phyloP scores from a whole-genome alignment of 53 echinoderm and acorn worm genomes.

The Mesocentrotus franciscanus region DNA sequence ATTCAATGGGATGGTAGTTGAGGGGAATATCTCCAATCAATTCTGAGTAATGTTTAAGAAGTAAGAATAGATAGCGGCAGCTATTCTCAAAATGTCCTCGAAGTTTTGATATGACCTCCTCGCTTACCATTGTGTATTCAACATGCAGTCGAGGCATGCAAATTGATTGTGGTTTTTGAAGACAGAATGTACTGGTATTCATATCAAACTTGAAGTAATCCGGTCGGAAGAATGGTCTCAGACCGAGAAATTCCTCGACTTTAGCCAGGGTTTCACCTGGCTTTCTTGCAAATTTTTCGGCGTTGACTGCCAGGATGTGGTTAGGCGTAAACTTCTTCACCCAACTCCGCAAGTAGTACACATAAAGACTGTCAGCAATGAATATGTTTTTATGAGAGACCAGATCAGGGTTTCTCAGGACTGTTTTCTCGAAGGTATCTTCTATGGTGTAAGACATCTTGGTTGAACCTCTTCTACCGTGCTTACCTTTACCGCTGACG shows the following conservation, averaged over 20 bases:
- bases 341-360: conserved; percentile 53
- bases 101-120: conserved; percentile 19
- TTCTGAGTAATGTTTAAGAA: conserved; percentile 51
- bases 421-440: conserved; percentile 54
- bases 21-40: conserved; percentile 53
- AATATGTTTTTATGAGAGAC: conserved; percentile 41
- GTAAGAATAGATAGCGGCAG: conserved; percentile 52
- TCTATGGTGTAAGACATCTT: conserved; percentile 57
- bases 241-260: conserved; percentile 48
- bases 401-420: neutral
- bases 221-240: conserved; percentile 34
- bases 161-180: conserved; percentile 21
- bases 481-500: conserved; percentile 50
- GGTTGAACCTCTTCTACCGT: conserved; percentile 45
- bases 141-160: conserved; percentile 1
- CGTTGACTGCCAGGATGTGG: conserved; percentile 28
- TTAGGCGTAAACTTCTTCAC: conserved; percentile 32
- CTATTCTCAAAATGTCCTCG: conserved; percentile 58
- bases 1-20: conserved; percentile 48
- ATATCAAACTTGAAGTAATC: conserved; percentile 40
- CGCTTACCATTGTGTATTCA: neutral
- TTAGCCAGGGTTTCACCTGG: conserved; percentile 14
- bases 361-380: conserved; percentile 56
- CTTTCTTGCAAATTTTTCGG: conserved; percentile 49
- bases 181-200: conserved; percentile 47